phyloP scores from a whole-genome alignment of 2,113 vertebrate genomes.

The Lepus americanus region DNA sequence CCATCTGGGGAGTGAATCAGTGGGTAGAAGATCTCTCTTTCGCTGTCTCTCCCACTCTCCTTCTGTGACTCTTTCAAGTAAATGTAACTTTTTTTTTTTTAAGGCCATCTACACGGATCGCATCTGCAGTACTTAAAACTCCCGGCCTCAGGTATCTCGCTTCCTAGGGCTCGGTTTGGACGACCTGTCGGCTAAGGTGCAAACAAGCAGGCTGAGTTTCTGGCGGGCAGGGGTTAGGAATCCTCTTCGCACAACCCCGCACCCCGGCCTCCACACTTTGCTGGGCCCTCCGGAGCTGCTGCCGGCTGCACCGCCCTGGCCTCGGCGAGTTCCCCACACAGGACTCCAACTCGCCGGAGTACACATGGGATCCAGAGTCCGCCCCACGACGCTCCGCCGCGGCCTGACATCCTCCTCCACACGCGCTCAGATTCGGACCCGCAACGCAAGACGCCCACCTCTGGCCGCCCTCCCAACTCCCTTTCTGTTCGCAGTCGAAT shows the following conservation, averaged over 20 bases:
- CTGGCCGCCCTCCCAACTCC: background rate
- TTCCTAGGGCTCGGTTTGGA: background rate
- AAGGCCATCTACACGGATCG: too few relatives aligned
- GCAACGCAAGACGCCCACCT: background rate
- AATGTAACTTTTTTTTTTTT: too few relatives aligned
- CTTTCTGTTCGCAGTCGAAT: background rate
- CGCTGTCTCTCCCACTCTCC: too few relatives aligned
- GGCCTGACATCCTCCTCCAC: background rate
- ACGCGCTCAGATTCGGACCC: background rate
- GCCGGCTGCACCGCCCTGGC: background rate
- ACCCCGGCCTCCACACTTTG: background rate
- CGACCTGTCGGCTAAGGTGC: background rate
- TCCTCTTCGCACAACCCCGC: too few relatives aligned
- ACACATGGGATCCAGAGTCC: background rate
- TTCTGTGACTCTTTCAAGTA: too few relatives aligned
- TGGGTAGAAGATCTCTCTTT: too few relatives aligned
- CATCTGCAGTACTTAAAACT: too few relatives aligned
- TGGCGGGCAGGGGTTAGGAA: too few relatives aligned
- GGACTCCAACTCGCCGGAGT: fast-evolving
- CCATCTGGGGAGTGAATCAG: too few relatives aligned
- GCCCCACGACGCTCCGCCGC: background rate
- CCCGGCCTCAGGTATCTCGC: background rate
- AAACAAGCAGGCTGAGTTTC: too few relatives aligned
- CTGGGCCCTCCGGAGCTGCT: background rate
- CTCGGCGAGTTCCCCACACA: background rate